These are phyloP conservation scores for Willisornis vidua DNA, from an alignment of 2,113 vertebrate species.

Conservation along the genomic window DNA sequence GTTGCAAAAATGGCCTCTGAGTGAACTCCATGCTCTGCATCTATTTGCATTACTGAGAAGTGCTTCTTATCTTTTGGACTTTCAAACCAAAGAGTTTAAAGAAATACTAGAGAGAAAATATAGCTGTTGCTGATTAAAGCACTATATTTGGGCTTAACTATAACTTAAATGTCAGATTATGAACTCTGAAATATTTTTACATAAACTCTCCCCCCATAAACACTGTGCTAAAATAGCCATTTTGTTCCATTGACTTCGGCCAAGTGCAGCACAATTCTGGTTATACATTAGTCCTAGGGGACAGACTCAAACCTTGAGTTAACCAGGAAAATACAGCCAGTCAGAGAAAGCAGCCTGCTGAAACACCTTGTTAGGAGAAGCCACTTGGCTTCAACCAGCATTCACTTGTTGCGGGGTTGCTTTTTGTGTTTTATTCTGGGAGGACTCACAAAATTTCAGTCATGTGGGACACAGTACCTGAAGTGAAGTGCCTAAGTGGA, in stretches of 20 bases:
- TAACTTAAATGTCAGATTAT: neutral
- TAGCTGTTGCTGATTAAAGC: neutral
- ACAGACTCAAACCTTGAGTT: neutral
- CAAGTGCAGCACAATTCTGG: neutral
- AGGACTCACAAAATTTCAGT: neutral
- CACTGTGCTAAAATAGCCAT: neutral
- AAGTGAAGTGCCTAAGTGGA: neutral
- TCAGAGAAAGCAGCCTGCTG: neutral
- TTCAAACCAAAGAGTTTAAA: constrained; percentile 65
- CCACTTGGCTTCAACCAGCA: neutral
- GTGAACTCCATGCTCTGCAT: neutral
- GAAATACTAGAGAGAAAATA: neutral
- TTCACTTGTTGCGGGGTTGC: neutral
- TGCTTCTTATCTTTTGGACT: constrained; percentile 76
- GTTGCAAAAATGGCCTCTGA: neutral
- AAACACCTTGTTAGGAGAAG: neutral
- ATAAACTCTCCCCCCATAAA: neutral
- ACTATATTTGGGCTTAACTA: constrained; percentile 27
- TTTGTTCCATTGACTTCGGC: neutral
- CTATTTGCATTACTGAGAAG: constrained; percentile 36
- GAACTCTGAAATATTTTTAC: neutral
- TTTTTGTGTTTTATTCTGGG: neutral
- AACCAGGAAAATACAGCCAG: neutral
- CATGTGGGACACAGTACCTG: neutral
- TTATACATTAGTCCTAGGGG: neutral